phyloP scores from a whole-genome alignment of 1,140 invertebrate species.

The Conus betulinus region DNA sequence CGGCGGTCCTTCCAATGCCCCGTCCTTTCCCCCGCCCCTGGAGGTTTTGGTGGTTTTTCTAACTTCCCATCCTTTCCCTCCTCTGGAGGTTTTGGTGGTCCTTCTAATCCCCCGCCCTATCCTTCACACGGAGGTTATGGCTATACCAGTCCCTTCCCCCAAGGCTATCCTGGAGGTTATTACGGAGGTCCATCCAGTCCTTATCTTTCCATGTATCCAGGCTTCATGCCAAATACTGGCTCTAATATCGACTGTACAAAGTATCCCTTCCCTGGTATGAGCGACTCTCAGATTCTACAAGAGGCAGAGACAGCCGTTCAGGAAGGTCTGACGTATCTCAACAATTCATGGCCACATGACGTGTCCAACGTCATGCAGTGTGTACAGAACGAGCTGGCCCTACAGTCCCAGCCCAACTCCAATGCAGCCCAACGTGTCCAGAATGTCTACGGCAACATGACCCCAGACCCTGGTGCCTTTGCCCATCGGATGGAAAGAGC shows the following conservation, averaged over 20 bases:
- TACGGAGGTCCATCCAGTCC: too few relatives aligned
- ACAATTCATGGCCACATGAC: not conserved
- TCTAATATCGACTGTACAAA: not conserved
- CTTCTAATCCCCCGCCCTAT: not conserved
- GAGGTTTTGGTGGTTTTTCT: not conserved
- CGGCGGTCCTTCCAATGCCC: not conserved
- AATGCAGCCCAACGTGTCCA: not conserved
- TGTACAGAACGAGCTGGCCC: not conserved
- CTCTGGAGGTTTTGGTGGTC: not conserved
- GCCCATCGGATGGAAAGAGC: not conserved
- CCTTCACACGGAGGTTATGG: not conserved
- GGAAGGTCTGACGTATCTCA: not conserved
- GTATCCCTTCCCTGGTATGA: not conserved
- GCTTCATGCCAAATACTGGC: not conserved
- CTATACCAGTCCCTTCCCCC: not conserved
- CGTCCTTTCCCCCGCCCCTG: not conserved
- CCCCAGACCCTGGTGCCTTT: not conserved
- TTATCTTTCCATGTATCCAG: not conserved
- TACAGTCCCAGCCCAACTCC: not conserved
- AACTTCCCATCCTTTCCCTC: not conserved
- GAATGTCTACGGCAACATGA: not conserved
- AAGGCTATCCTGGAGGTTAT: not conserved
- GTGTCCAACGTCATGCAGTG: slow-evolving; percentile 1
- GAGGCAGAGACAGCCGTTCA: not conserved
- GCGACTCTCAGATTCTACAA: not conserved